Evolutionary conservation across 35 echinoderm and acorn worm species (phyloP).

Genomic region (Hemicentrotus pulcherrimus): DNA sequence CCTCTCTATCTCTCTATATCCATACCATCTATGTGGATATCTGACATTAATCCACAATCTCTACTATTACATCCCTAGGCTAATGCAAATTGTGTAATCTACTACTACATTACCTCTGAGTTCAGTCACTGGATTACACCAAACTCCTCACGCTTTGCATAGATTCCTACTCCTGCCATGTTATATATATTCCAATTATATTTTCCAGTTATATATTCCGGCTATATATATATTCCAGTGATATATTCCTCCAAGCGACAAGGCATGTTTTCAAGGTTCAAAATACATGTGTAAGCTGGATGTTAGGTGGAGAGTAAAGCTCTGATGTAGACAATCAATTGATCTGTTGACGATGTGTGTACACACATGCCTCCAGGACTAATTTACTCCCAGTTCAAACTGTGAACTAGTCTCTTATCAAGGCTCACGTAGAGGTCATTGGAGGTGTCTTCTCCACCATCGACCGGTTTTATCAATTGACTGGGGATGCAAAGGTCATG

Average conservation of each 20-base stretch:
- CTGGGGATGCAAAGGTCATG: too few relatives aligned
- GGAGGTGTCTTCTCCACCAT: background rate
- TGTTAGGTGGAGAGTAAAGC: background rate
- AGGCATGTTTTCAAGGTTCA: background rate
- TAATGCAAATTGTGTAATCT: background rate
- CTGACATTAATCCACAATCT: background rate
- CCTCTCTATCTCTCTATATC: too few relatives aligned
- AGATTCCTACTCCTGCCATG: background rate
- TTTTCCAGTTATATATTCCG: too few relatives aligned
- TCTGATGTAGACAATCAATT: background rate
- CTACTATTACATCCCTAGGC: background rate
- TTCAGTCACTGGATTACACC: background rate
- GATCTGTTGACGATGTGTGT: background rate
- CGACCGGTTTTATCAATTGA: too few relatives aligned
- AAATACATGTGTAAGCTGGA: background rate
- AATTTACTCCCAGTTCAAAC: background rate
- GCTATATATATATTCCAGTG: too few relatives aligned
- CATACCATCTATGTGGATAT: too few relatives aligned
- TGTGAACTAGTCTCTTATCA: background rate
- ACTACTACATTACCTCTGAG: background rate
- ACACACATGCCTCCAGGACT: background rate
- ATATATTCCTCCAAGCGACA: too few relatives aligned
- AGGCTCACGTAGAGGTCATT: background rate
- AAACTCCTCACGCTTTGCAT: background rate
- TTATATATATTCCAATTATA: background rate